A percentile compares a stretch with the other conserved stretches of the same genome.
phyloP scores from a whole-genome alignment of 2,797 vertebrate genomes.

The Phrynocephalus vlangalii region DNA sequence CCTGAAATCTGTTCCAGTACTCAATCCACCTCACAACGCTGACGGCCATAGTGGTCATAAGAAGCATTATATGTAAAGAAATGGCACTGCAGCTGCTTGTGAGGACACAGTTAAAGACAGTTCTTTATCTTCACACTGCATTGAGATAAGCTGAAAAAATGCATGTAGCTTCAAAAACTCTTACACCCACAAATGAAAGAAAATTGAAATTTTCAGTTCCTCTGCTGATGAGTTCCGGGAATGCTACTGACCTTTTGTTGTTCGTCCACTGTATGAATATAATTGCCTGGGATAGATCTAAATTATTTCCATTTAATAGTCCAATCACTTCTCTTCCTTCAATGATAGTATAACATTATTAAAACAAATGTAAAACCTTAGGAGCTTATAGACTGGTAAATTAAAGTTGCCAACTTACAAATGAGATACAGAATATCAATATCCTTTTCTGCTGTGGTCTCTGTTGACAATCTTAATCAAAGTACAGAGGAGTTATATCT shows the following conservation, averaged over 20 bases:
- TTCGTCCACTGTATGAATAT: slow-evolving; percentile 31
- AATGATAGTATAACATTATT: slow-evolving; percentile 7
- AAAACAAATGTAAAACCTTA: slow-evolving; percentile 20
- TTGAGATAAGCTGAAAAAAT: slow-evolving; percentile 36
- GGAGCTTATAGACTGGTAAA: slow-evolving; percentile 15
- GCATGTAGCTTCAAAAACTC: slow-evolving; percentile 32
- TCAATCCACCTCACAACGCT: background rate
- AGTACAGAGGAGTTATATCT: background rate
- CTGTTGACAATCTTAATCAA: background rate
- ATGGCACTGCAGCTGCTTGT: background rate
- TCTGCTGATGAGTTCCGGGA: slow-evolving; percentile 39
- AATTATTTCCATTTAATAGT: slow-evolving; percentile 31
- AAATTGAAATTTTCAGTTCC: slow-evolving; percentile 34
- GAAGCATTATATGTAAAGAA: background rate
- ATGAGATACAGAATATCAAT: slow-evolving; percentile 3
- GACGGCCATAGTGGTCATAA: background rate
- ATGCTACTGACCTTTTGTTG: slow-evolving; percentile 45
- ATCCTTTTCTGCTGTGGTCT: background rate
- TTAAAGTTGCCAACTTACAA: slow-evolving; percentile 3
- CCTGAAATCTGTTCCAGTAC: too few species aligned
- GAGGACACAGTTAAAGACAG: background rate
- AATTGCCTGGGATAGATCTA: slow-evolving; percentile 1
- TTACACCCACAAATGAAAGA: background rate
- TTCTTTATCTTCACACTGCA: background rate
- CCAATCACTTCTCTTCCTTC: background rate